Conservation (phyloP, 2,797 vertebrate species). For the Enteromius treurensis region DNA sequence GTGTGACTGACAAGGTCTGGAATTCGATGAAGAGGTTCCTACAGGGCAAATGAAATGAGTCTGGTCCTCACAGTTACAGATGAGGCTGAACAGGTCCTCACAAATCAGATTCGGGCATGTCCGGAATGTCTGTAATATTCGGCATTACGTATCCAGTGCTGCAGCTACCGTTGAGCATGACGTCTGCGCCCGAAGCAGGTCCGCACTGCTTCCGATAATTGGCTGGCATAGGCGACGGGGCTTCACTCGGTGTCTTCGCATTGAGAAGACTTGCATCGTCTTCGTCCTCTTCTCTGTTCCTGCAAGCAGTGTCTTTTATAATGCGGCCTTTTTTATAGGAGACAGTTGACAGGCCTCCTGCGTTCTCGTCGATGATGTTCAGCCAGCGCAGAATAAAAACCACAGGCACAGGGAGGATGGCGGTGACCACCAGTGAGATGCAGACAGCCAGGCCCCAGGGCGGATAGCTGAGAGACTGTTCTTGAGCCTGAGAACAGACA, state of each 20-base stretch:
- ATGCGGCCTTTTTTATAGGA: conserved; percentile 94
- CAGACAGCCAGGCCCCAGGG: conserved; percentile 87
- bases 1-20: neutral
- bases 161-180: conserved; percentile 90
- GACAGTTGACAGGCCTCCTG: conserved; percentile 81
- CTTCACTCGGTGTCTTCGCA: conserved; percentile 87
- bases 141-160: conserved; percentile 93
- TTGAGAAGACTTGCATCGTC: conserved; percentile 90
- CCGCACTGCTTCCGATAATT: conserved; percentile 89
- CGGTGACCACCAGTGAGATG: conserved; percentile 85
- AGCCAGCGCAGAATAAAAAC: conserved; percentile 86
- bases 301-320: conserved; percentile 83
- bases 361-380: conserved; percentile 85
- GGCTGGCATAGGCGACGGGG: conserved; percentile 87
- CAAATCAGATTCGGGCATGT: conserved; percentile 94
- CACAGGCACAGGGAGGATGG: conserved; percentile 89
- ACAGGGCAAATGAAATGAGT: neutral
- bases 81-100: conserved; percentile 58
- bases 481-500: conserved; percentile 76
- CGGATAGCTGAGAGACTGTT: conserved; percentile 84
- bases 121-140: conserved; percentile 81
- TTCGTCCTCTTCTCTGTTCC: conserved; percentile 76
- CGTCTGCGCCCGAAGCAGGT: conserved; percentile 75
- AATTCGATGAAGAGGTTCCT: neutral
- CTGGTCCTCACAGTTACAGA: neutral